Percentiles rank a stretch among this genome's conserved stretches.
Evolutionary conservation across 2,113 vertebrate species (phyloP).

Genomic region (Melospiza georgiana): DNA sequence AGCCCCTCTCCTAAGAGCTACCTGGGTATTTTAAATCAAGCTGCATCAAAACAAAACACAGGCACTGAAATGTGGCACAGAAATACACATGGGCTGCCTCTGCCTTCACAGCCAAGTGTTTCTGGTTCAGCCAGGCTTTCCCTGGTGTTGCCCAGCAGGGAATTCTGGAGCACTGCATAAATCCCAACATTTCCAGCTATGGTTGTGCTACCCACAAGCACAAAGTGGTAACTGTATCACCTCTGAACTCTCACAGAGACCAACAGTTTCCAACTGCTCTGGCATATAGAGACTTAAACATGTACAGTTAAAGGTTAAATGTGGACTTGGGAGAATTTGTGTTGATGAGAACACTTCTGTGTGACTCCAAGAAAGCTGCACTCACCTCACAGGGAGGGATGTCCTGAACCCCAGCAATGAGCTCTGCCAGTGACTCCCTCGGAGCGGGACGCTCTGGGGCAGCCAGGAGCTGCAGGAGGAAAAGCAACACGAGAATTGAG

Average conservation of each 20-base stretch:
- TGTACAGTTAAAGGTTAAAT: not conserved
- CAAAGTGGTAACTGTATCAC: rapidly evolving
- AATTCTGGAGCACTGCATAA: not conserved
- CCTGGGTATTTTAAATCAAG: not conserved
- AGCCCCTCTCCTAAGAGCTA: not conserved
- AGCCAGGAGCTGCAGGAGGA: conserved; percentile 63
- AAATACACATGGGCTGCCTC: rapidly evolving
- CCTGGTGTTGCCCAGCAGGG: not conserved
- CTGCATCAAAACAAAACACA: not conserved
- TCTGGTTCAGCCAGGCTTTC: not conserved
- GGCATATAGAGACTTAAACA: not conserved
- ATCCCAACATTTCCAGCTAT: not conserved
- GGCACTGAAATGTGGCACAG: not conserved
- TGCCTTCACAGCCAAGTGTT: not conserved
- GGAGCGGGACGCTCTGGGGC: conserved; percentile 33
- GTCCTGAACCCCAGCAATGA: conserved; percentile 78
- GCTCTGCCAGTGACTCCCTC: conserved; percentile 78
- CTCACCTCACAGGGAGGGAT: conserved; percentile 84
- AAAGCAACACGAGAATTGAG: not conserved
- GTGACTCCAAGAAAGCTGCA: not conserved
- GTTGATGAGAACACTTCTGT: not conserved
- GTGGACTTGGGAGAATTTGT: not conserved
- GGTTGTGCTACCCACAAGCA: no score
- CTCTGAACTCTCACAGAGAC: not conserved
- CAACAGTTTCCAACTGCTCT: not conserved